Conservation (phyloP, 2,797 vertebrate genomes). For the Ctenochaetus hawaiiensis region DNA sequence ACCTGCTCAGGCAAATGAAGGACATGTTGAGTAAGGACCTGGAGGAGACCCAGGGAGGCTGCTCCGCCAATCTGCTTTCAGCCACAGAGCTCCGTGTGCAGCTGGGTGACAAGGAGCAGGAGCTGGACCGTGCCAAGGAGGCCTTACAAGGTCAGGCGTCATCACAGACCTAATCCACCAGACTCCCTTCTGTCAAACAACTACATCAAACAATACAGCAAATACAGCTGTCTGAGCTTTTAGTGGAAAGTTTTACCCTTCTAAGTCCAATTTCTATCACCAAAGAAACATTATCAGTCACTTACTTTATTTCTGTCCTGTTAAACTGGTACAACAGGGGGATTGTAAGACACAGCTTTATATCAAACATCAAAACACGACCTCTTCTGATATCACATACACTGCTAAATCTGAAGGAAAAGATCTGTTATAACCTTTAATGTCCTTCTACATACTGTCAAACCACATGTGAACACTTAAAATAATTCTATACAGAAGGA, state of each 20-base stretch:
- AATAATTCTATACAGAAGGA: background rate
- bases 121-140: slow-evolving; percentile 95
- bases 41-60: slow-evolving; percentile 92
- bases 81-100: slow-evolving; percentile 95
- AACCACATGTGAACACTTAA: background rate
- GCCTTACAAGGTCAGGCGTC: slow-evolving; percentile 91
- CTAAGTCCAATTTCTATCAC: background rate
- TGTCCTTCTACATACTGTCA: background rate
- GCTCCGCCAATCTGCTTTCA: slow-evolving; percentile 91
- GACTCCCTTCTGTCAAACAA: slow-evolving; percentile 16
- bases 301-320: background rate
- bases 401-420: background rate
- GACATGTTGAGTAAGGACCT: slow-evolving; percentile 96
- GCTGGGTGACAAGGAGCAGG: slow-evolving; percentile 95
- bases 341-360: background rate
- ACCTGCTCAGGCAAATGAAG: slow-evolving; percentile 97
- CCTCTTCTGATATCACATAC: background rate
- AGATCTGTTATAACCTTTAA: background rate
- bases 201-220: slow-evolving; percentile 30
- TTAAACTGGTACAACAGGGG: background rate
- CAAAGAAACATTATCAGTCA: background rate
- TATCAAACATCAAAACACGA: slow-evolving; percentile 5
- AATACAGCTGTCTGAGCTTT: slow-evolving; percentile 23
- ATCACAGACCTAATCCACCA: slow-evolving; percentile 24
- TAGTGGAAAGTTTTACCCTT: background rate